Percentiles rank a stretch among this genome's conserved stretches.
Evolutionary conservation across 2,797 vertebrate species (phyloP).

Genomic region (Hyperoplus lanceolatus): DNA sequence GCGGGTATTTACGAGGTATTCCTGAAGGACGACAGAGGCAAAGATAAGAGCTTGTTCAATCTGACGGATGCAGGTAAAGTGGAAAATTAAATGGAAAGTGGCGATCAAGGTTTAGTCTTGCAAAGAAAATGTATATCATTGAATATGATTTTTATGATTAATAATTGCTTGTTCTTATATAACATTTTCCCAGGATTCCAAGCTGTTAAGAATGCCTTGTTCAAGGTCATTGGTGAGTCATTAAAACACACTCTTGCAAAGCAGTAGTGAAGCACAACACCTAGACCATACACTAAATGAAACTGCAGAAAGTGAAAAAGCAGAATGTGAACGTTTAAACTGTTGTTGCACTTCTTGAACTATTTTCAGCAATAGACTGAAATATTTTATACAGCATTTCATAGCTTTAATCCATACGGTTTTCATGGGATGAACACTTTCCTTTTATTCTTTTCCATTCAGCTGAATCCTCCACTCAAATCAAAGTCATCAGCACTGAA

Average conservation of each 20-base stretch:
- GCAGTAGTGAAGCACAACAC: conserved; percentile 11
- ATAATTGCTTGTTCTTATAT: conserved; percentile 29
- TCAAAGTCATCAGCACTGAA: conserved; percentile 93
- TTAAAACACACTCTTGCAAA: conserved; percentile 20
- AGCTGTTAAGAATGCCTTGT: conserved; percentile 95
- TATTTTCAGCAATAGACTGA: neutral
- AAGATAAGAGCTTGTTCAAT: conserved; percentile 90
- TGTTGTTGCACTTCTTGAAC: conserved; percentile 8
- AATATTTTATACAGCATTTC: conserved; percentile 1
- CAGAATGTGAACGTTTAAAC: conserved; percentile 18
- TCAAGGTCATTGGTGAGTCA: conserved; percentile 94
- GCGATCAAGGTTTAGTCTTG: neutral
- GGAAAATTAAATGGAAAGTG: conserved; percentile 15
- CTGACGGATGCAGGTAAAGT: conserved; percentile 91
- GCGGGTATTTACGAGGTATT: conserved; percentile 92
- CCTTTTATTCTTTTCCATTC: conserved; percentile 37
- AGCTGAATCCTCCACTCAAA: conserved; percentile 92
- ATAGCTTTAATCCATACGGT: conserved; percentile 2
- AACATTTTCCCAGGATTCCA: conserved; percentile 89
- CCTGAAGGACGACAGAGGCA: conserved; percentile 94
- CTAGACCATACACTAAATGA: conserved; percentile 3
- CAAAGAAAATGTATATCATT: neutral
- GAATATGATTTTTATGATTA: conserved; percentile 6
- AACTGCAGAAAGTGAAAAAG: conserved; percentile 13
- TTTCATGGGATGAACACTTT: neutral